Percentiles rank a stretch among this genome's conserved stretches.
Evolutionary conservation across 2,797 vertebrate species (phyloP).

Genomic region (Eulemur albifrons): DNA sequence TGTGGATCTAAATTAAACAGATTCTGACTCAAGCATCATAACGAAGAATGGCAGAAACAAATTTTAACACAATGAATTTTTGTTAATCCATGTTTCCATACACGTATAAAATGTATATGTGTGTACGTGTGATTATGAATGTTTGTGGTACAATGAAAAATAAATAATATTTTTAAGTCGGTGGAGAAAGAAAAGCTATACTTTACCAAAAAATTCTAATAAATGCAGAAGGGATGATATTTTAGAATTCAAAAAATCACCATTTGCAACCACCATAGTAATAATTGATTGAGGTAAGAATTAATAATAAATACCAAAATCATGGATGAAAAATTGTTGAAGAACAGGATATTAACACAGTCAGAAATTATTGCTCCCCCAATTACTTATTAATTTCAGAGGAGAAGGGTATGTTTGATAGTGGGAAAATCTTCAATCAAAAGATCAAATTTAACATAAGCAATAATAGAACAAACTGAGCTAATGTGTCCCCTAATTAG

Average conservation of each 20-base stretch:
- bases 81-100: neutral
- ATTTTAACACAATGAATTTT: neutral
- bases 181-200: neutral
- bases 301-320: neutral
- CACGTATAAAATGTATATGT: neutral
- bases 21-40: neutral
- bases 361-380: neutral
- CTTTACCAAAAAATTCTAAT: neutral
- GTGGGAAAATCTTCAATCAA: neutral
- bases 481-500: neutral
- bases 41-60: neutral
- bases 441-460: slow-evolving; percentile 14
- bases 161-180: slow-evolving; percentile 33
- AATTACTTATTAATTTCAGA: neutral
- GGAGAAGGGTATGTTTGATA: neutral
- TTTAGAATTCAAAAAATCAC: neutral
- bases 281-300: neutral
- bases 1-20: neutral
- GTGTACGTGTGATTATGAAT: neutral
- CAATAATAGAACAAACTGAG: neutral
- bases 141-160: neutral
- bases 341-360: neutral
- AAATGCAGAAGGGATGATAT: neutral
- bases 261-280: neutral
- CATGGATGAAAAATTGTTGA: neutral